Evolutionary conservation across 2,797 vertebrate species (phyloP), one percentile per base, ranked within the genome.

Genomic region (Enteromius paludinosus): DNA sequence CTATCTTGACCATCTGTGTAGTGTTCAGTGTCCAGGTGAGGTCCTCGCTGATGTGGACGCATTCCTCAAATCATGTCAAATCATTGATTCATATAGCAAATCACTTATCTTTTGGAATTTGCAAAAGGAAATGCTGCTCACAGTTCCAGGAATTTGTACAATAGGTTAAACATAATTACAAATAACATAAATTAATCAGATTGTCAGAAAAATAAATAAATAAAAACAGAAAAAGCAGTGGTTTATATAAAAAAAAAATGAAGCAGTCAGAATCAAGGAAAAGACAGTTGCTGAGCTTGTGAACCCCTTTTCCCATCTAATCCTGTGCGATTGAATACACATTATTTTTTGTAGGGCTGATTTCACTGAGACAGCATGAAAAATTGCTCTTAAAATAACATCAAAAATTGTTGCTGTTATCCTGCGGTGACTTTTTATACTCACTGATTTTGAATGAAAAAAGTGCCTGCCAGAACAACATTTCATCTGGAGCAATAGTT

Each of bases 381-480:
- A 52, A 52, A 66, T 52, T 52, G 30, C 45, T 66, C 4, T 52
- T 17, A 52, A 65, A 78, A 66, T 52, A 65, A 78, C 43, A 28
- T 30, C 20, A 49, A 49, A 23, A 49, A 64, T 45, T 43, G 11
- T 64, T 17, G 43, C 18, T 2, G 5, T 35, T 65, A 18, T 78
- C 75, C n/a, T 49, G 11, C 18, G 33, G 75, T 33, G 45, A 33
- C 30, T 78, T 38, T 64, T 76, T 43, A n/a, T 64, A 9, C 28
- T n/a, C 20, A 68, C 56, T 79, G 47, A 69, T 43, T 79, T 79
- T 79, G 33, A 41, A 41, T 12, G 5, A 41, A 41, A 20, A 38
- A 14, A 5, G 33, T 35, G 28, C 33, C 71, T 35, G 71, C 49
- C 49, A 35, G 30, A 73, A 2, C 71, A 73, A 14, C 35, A n/a